phyloP scores from a whole-genome alignment of 1,140 invertebrate genomes.

The Rhyzopertha dominica region DNA sequence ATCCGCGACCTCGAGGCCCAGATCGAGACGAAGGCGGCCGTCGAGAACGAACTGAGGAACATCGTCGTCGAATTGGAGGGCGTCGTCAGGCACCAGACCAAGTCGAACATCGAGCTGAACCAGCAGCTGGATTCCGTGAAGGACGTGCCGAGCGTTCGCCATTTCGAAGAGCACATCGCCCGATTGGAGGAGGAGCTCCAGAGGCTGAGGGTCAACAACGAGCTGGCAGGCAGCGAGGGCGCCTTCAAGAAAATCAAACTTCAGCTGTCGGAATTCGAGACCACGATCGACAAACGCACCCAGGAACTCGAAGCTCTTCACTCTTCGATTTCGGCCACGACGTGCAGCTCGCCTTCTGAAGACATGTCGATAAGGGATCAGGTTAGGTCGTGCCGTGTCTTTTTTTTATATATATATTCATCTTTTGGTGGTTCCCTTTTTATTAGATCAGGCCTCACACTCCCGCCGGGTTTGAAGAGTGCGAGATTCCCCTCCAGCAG shows the following conservation, averaged over 20 bases:
- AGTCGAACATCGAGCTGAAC: conserved; percentile 51
- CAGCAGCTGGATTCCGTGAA: conserved; percentile 51
- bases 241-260: conserved; percentile 51
- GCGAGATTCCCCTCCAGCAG: conserved; percentile 42
- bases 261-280: conserved; percentile 56
- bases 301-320: conserved; percentile 65
- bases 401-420: neutral
- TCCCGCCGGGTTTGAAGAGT: conserved; percentile 33
- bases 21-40: conserved; percentile 55
- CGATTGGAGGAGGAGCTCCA: conserved; percentile 55
- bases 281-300: conserved; percentile 59
- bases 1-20: conserved; percentile 69
- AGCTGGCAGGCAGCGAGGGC: conserved; percentile 52
- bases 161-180: conserved; percentile 50
- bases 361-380: conserved; percentile 69
- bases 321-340: conserved; percentile 52
- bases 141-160: conserved; percentile 47
- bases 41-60: conserved; percentile 45
- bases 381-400: conserved; percentile 33
- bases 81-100: conserved; percentile 50
- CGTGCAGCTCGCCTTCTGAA: conserved; percentile 67
- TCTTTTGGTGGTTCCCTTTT: neutral
- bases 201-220: conserved; percentile 51
- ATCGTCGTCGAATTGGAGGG: conserved; percentile 47
- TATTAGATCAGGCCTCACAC: conserved; percentile 33